Conservation (phyloP, 2,888 invertebrate species). For the Chrysolina oricalcia region DNA sequence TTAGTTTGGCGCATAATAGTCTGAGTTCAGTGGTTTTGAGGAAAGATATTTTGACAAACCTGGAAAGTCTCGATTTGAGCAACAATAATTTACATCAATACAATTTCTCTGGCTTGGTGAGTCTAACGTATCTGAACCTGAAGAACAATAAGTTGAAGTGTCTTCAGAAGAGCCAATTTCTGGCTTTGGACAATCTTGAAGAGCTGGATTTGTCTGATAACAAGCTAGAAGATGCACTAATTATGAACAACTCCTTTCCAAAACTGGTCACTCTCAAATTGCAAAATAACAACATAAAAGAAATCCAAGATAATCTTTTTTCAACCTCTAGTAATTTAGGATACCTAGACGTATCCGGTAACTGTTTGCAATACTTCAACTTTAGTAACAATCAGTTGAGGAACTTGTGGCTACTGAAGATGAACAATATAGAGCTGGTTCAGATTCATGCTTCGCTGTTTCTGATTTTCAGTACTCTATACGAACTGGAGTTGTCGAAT, state of each 20-base stretch:
- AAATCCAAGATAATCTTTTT: background rate
- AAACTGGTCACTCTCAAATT: background rate
- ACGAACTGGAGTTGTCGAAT: constrained; percentile 7
- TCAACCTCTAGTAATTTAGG: background rate
- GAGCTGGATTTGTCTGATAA: constrained; percentile 14
- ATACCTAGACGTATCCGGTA: constrained; percentile 4
- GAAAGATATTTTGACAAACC: background rate
- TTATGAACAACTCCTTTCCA: background rate
- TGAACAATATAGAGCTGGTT: background rate
- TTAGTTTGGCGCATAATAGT: background rate
- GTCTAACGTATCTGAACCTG: background rate
- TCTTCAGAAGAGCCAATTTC: background rate
- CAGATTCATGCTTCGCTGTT: background rate
- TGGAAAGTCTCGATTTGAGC: background rate
- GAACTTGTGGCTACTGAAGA: background rate
- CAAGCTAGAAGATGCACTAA: background rate
- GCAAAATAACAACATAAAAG: constrained; percentile 6
- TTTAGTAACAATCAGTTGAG: background rate
- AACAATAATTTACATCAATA: background rate
- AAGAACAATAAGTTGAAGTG: background rate
- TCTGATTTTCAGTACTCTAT: background rate
- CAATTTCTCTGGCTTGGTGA: background rate
- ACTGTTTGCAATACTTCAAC: background rate
- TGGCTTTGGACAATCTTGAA: background rate
- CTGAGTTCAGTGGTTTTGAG: constrained; percentile 1